Evolutionary conservation across 1,140 invertebrate genomes (phyloP), one percentile per base, ranked within the genome.

Genomic region (Neelides sp.): DNA sequence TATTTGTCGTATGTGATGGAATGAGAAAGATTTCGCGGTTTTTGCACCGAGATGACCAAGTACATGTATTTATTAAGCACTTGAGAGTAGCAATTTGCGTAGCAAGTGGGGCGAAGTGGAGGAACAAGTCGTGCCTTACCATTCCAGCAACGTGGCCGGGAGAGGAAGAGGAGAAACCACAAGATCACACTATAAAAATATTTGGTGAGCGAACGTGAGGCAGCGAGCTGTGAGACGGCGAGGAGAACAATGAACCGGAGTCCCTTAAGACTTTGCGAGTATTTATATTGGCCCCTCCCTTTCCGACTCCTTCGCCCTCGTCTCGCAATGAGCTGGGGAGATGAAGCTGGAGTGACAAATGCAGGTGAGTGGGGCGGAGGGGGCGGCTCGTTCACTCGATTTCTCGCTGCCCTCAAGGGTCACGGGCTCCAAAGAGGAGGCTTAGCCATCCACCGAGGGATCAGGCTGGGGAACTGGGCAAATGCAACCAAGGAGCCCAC

Each of bases 221-320:
- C n/a, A n/a, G n/a, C 43, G 35, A n/a, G 13, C 46, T 24, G 37
- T 43, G 35, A 42, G 30, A 50, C 32, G 8, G 39, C 35, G 30
- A 41, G 43, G 30, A 45, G 54, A 55, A 55, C 54, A 55, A 51
- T 55, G 54, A 55, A 55, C 54, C 44, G 49, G 42, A 48, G 42
- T n/a, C n/a, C 53, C 23, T 48, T 46, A 34, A 47, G 37, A 40
- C 44, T 50, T 49, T 42, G 24, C 40, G 49, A 37, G 44, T 55
- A 55, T 55, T 55, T 55, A 51, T 55, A 55, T 45, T 30, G 44
- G 48, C 54, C 54, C 54, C 54, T 55, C 53, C 53, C 48, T 51
- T 45, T 52, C 34, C 8, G 43, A 50, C 35, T 32, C 26, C 12
- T 50, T 42, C 3, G 37, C 12, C 15, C 20, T 44, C n/a, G 26